Evolutionary conservation across 2,888 invertebrate species (phyloP), one percentile per base, ranked within the genome.

Genomic region (Petrolisthes cinctipes): DNA sequence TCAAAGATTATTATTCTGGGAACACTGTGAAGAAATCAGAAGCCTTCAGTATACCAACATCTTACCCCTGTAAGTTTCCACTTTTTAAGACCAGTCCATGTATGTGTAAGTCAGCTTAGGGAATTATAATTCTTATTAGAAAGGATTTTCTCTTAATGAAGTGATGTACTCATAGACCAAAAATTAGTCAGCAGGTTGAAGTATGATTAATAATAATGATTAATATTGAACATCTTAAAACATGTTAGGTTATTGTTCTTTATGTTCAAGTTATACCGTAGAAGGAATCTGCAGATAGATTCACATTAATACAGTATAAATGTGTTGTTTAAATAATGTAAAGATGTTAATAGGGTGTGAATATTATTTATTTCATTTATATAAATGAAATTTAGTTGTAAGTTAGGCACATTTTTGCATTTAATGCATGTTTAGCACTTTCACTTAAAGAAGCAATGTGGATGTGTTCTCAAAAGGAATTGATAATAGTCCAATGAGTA

Each of bases 361-460:
- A 81, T 80, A 80, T 20, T 81, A 66, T 61, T 1, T 66, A 66
- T 14, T 37, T 66, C 66, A 20, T 81, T 81, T 81, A 81, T 23
- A 37, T 81, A 81, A 80, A 80, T 66, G 61, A 81, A 81, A 37
- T 81, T 81, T 81, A 66, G 37, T 23, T 81, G 81, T 81, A 71
- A 71, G n/a, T 71, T 81, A 81, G 17, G 78, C n/a, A 78, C 20
- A 23, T 9, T 78, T 66, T 76, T 78, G 78, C 66, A 84, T 84
- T 61, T 84, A 75, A 78, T 78, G 53, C 78, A 78, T 61, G 20
- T n/a, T 71, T n/a, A 71, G 20, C 20, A 71, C 20, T 71, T 71
- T 71, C n/a, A 61, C 71, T n/a, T 71, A 11, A 6, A 71, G 71
- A 20, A 71, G 71, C 71, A 71, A 6, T n/a, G n/a, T n/a, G 14